Conservation (phyloP, 2,113 vertebrate genomes). For the Geococcyx californianus region DNA sequence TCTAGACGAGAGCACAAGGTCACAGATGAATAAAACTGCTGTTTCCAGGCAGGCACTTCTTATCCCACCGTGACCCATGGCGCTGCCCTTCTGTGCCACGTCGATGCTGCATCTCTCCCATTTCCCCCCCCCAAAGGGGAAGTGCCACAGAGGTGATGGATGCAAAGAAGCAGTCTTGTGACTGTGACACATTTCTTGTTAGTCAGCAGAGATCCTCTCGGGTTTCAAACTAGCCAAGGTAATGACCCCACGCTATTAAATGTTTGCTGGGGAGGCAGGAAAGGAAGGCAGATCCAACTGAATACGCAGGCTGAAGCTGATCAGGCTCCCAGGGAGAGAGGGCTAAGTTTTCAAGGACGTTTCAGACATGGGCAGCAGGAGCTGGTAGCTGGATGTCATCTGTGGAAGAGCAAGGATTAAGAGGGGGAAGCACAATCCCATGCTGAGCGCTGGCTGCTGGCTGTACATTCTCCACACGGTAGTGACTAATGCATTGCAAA, state of each 20-base stretch:
- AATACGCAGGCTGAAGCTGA: not conserved
- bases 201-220: not conserved
- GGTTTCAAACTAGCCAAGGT: not conserved
- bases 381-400: accelerated
- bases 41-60: not conserved
- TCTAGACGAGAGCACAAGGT: not conserved
- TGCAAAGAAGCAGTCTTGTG: not conserved
- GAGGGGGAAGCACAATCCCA: not conserved
- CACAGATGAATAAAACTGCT: not conserved
- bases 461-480: accelerated
- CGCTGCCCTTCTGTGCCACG: not conserved
- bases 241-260: not conserved
- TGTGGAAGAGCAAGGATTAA: not conserved
- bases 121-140: accelerated
- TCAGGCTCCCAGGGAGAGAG: not conserved
- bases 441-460: not conserved
- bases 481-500: not conserved
- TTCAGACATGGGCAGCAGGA: not conserved
- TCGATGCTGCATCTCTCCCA: not conserved
- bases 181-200: not conserved
- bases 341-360: not conserved
- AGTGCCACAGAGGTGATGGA: not conserved
- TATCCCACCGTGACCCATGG: not conserved
- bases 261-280: not conserved
- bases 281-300: not conserved